Evolutionary conservation across 2,888 invertebrate genomes (phyloP).

Genomic region (Brachyptera putata): DNA sequence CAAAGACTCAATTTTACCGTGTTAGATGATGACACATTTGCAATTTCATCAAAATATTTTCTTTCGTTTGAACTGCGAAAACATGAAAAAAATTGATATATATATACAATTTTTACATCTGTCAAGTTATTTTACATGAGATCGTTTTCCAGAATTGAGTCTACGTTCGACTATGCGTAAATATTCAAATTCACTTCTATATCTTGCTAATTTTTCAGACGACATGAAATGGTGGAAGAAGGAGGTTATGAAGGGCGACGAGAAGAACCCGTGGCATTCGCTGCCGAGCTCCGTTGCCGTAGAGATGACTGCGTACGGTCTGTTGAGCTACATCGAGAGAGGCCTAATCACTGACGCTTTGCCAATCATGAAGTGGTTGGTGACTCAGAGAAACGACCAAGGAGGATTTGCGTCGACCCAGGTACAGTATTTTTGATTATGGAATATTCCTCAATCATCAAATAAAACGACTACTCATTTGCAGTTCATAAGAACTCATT

Average conservation of each 20-base stretch:
- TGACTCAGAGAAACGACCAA: constrained; percentile 62
- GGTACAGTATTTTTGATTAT: constrained; percentile 41
- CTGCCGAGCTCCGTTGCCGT: constrained; percentile 70
- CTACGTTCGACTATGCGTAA: background rate
- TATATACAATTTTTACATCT: background rate
- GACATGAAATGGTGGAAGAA: constrained; percentile 82
- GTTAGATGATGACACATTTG: background rate
- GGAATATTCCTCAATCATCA: no score
- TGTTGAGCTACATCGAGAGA: constrained; percentile 61
- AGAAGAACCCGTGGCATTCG: constrained; percentile 61
- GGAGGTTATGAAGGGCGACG: constrained; percentile 50
- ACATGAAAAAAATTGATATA: no score
- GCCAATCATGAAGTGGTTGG: constrained; percentile 68
- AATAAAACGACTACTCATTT: no score
- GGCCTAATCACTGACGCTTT: constrained; percentile 52
- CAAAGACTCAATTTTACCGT: background rate
- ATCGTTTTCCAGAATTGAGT: background rate
- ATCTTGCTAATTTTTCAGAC: constrained; percentile 39
- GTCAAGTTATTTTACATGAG: constrained; percentile 39
- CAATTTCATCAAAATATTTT: no score
- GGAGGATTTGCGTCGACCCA: constrained; percentile 71
- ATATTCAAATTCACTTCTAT: background rate
- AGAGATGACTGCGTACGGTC: constrained; percentile 84
- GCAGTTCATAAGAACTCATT: no score
- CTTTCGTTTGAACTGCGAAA: no score